Base-by-base conservation (phyloP, 2,888 invertebrate genomes). In the Frankliniella fusca region DNA sequence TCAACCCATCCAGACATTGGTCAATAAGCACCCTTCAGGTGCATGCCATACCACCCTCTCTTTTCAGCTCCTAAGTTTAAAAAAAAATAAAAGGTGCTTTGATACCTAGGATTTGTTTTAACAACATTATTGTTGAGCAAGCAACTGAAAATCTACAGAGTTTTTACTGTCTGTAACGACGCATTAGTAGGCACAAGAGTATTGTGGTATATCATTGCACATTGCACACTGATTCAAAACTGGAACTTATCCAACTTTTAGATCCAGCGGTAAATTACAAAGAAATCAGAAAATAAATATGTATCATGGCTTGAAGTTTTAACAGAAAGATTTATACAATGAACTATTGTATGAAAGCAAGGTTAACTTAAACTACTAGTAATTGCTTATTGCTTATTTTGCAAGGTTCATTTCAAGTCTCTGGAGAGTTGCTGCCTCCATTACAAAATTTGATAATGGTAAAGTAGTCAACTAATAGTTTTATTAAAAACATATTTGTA, bases 251-350 rank as follows among this genome's bases (percentile, higher is more conserved):
- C 38, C 38, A 38, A 5, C 38, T 38, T 38, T 38, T 38, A 3
- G 5, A 3, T 38, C 3, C 38, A 38, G 5, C 38, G 5, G 2
- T 5, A 38, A 3, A 38, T n/a, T 76, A 76, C 70, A 76, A 76
- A 23, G 27, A 76, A 76, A 76, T 76, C 70, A 27, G 70, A 76
- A 76, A 76, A 76, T 76, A 76, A 76, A 76, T 76, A 76, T 23
- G 3, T 27, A 27, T 76, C 54, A 54, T 27, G 70, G 11, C 23
- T 27, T 27, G 9, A 27, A 76, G 12, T 76, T 76, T 76, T 9
- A 70, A 76, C 27, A 54, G 54, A 54, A 54, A 54, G 12, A 54
- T 54, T 27, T 76, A 23, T 9, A 76, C 70, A 76, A 5, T 38
- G 38, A 38, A 38, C 38, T 38, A 38, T 38, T 76, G 27, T 27